These are phyloP conservation scores for Schizopygopsis malacanthus DNA, from an alignment of 2,797 vertebrate species.

Conservation along the genomic window DNA sequence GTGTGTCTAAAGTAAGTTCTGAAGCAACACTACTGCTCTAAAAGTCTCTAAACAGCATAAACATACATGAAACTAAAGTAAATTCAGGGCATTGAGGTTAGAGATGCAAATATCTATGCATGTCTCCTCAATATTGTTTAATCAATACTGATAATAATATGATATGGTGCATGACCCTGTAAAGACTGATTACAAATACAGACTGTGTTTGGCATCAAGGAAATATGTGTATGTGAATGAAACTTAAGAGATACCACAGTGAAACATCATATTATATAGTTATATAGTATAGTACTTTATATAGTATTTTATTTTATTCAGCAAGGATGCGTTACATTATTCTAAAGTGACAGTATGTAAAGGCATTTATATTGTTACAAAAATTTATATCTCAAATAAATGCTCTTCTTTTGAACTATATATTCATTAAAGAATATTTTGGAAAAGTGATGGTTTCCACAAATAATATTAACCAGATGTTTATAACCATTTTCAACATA, in stretches of 20 bases:
- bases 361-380: no score
- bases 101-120: background rate
- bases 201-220: background rate
- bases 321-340: no score
- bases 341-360: no score
- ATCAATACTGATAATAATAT: background rate
- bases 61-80: background rate
- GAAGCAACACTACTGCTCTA: background rate
- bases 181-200: background rate
- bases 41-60: background rate
- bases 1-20: background rate
- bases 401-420: no score
- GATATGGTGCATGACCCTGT: background rate
- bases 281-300: background rate
- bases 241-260: background rate
- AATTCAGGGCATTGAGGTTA: background rate
- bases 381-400: no score
- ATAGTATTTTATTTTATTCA: no score
- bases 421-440: no score
- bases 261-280: background rate
- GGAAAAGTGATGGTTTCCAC: no score
- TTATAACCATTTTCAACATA: no score
- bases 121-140: background rate
- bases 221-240: background rate
- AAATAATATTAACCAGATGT: no score